Conservation (phyloP, 1,140 invertebrate genomes). For the Metaphire vulgaris region DNA sequence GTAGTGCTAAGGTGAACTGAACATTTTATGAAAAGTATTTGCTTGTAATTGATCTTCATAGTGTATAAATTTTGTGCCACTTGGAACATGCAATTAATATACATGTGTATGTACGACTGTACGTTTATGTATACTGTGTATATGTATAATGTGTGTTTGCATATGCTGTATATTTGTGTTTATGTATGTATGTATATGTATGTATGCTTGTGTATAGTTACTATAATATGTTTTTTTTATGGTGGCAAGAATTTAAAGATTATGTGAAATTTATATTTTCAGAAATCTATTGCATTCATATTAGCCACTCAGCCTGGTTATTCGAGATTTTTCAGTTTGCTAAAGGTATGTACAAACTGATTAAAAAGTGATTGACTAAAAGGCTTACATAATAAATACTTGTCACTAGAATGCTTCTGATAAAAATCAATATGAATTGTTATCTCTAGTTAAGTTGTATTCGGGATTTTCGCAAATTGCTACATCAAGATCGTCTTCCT, state of each 20-base stretch:
- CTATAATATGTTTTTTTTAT: not conserved
- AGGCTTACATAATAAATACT: too few relatives aligned
- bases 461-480: too few relatives aligned
- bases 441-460: too few relatives aligned
- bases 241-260: not conserved
- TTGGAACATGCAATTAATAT: too few relatives aligned
- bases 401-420: too few relatives aligned
- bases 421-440: too few relatives aligned
- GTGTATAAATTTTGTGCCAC: too few relatives aligned
- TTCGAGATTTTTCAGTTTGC: not conserved
- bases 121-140: not conserved
- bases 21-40: too few relatives aligned
- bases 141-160: not conserved
- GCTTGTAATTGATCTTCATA: too few relatives aligned
- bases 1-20: conserved; percentile 35
- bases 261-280: not conserved
- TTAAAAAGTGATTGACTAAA: too few relatives aligned
- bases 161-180: not conserved
- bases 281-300: not conserved
- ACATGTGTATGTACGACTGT: too few relatives aligned
- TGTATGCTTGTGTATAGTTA: not conserved
- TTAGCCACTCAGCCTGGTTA: not conserved
- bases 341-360: not conserved
- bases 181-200: not conserved
- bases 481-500: too few relatives aligned